Evolutionary conservation across 2,797 vertebrate genomes (phyloP).

Genomic region (Poeciliopsis gracilis): DNA sequence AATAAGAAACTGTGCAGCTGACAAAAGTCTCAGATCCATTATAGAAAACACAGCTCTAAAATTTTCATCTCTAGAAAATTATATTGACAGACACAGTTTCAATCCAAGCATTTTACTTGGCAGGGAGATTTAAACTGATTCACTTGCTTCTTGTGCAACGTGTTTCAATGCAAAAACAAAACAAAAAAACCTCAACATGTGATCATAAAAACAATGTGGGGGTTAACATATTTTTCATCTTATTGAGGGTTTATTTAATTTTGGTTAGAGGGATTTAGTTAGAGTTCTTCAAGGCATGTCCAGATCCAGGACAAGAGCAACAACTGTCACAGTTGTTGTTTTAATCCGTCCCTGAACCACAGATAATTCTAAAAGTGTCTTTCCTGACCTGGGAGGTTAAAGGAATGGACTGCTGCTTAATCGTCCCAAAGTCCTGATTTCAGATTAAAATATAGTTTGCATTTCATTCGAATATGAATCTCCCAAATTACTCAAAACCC

Average conservation of each 20-base stretch:
- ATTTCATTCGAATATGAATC: not conserved
- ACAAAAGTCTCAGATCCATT: conserved; percentile 85
- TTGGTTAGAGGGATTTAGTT: not conserved
- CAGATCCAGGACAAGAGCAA: too few species aligned
- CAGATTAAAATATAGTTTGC: not conserved
- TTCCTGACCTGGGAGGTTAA: not conserved
- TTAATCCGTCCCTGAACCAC: not conserved
- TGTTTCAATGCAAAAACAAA: conserved; percentile 14
- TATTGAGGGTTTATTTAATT: conserved; percentile 21
- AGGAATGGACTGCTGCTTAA: not conserved
- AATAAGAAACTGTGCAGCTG: conserved; percentile 79
- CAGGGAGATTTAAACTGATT: conserved; percentile 59
- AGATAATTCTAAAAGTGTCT: not conserved
- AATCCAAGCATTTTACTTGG: conserved; percentile 72
- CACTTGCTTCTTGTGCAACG: conserved; percentile 12
- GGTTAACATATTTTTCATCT: conserved; percentile 20
- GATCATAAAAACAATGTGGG: conserved; percentile 10
- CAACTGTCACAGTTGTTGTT: not conserved
- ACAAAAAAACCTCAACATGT: conserved; percentile 4
- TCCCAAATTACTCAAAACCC: not conserved
- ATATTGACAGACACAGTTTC: conserved; percentile 80
- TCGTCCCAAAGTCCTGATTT: not conserved
- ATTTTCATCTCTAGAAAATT: conserved; percentile 81
- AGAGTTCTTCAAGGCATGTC: not conserved
- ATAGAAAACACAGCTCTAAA: conserved; percentile 79